phyloP scores from a whole-genome alignment of 2,797 vertebrate species.

The Scarus forsteni region DNA sequence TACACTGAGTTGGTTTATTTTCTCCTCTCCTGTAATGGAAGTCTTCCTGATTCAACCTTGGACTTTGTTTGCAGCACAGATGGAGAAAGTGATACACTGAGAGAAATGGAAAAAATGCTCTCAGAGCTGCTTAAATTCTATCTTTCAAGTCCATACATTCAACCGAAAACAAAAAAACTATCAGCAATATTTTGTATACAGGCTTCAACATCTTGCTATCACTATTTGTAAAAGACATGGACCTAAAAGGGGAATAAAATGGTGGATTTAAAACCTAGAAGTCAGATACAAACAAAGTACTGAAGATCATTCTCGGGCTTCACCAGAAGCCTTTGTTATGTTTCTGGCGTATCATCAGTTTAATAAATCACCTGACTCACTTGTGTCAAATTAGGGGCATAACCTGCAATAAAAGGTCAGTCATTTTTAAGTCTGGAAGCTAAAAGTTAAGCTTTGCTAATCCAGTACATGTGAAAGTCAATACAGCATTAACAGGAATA shows the following conservation, averaged over 20 bases:
- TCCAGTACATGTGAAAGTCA: neutral
- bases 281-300: no score
- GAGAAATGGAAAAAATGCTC: constrained; percentile 4
- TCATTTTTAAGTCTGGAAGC: neutral
- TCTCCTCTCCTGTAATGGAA: constrained; percentile 10
- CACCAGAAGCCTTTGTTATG: no score
- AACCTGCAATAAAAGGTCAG: neutral
- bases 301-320: no score
- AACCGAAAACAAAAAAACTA: constrained; percentile 11
- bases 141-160: constrained; percentile 1
- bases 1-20: constrained; percentile 14
- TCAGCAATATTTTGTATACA: neutral
- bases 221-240: neutral
- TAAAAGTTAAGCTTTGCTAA: neutral
- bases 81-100: neutral
- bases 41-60: constrained; percentile 26
- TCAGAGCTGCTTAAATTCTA: neutral
- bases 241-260: no score
- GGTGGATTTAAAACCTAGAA: no score
- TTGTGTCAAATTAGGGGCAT: neutral
- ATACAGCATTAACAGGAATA: constrained; percentile 3
- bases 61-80: constrained; percentile 12
- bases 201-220: neutral
- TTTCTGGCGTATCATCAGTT: no score
- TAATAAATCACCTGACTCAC: neutral